Evolutionary conservation across 2,888 invertebrate genomes (phyloP), one percentile per base, ranked within the genome.

Genomic region (Ypsolopha sequella): DNA sequence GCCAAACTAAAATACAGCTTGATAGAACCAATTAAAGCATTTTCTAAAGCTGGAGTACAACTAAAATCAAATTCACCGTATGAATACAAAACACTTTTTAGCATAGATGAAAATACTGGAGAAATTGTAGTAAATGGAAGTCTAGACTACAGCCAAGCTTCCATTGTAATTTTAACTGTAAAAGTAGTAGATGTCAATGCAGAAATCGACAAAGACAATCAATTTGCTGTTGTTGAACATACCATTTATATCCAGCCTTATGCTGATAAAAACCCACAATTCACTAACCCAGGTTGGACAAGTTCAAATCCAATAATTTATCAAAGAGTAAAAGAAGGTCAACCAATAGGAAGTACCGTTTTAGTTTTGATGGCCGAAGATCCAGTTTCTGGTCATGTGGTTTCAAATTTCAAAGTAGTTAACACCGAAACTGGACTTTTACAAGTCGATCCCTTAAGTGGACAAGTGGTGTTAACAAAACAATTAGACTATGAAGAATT

Each of bases 181-280:
- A 89, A 90, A 73, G 95, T 91, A 0, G 77, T 79, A 14, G 95
- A 95, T 70, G 56, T 89, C 2, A 93, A 93, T 62, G 95, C 93
- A 0, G 89, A 90, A 56, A 79, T 91, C 0, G 87, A 91, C 58
- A 89, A 87, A 49, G 90, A 91, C 2, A 76, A 80, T 1, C 94
- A 94, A 69, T 84, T 88, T 44, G 91, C 90, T 48, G 76, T 85
- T 50, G 89, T 89, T 0, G 93, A 94, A 63, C 91, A 93, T 6
- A 93, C 93, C 0, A 86, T 94, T 41, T 94, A 93, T 65, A 89
- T 95, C 35, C 93, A 94, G 66, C 93, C 93, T 0, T 92, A 91
- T 65, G 91, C 91, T 56, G 92, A 93, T 59, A 91, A 92, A 61
- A 92, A 93, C 72, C 93, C 95, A 0, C 88, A 92, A 36, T 93